Conservation (phyloP, 2,888 invertebrate species). For the Pardosa pseudoannulata region DNA sequence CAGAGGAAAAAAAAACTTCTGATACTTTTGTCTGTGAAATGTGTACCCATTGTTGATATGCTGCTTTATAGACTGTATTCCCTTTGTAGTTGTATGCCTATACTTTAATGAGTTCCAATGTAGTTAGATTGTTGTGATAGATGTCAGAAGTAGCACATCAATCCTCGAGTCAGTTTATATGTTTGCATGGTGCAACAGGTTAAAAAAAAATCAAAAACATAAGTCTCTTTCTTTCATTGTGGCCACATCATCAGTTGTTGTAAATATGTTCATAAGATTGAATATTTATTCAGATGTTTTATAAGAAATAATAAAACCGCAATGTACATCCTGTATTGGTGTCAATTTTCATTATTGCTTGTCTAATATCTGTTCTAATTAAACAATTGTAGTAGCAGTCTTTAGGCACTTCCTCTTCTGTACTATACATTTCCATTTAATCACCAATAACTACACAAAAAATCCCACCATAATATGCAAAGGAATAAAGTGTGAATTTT, state of each 20-base stretch:
- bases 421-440: too few species aligned
- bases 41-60: background rate
- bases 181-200: background rate
- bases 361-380: too few species aligned
- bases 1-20: too few species aligned
- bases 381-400: too few species aligned
- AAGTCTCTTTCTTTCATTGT: background rate
- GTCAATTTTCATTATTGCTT: background rate
- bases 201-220: background rate
- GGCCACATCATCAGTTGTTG: conserved; percentile 23
- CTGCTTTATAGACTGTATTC: background rate
- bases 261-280: conserved; percentile 47
- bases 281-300: conserved; percentile 51
- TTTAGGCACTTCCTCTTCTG: too few species aligned
- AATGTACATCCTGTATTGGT: background rate
- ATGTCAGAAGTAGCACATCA: background rate
- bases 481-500: too few species aligned
- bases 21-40: background rate
- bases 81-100: background rate
- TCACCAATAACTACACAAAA: too few species aligned
- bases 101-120: background rate
- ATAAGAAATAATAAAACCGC: conserved; percentile 38
- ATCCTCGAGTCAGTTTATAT: background rate
- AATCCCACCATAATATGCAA: too few species aligned
- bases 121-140: conserved; percentile 17